Percentiles rank a stretch among this genome's conserved stretches.
Evolutionary conservation across 2,888 invertebrate species (phyloP).

Genomic region (Parnassius orleans): DNA sequence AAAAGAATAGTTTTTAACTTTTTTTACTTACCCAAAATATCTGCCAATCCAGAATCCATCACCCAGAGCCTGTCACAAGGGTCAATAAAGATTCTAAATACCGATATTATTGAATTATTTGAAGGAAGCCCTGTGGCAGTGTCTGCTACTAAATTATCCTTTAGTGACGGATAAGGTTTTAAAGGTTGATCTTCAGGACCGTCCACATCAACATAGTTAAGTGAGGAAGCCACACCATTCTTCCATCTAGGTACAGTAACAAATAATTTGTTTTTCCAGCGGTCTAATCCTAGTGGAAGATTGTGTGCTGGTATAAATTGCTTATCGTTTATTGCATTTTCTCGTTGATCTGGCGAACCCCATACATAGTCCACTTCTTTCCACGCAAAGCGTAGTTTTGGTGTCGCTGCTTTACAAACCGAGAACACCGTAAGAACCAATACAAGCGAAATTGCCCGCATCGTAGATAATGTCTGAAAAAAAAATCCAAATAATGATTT

Average conservation of each 20-base stretch:
- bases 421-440: slow-evolving; percentile 51
- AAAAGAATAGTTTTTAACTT: no score
- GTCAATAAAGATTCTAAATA: slow-evolving; percentile 87
- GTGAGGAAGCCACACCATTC: slow-evolving; percentile 85
- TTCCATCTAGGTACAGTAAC: slow-evolving; percentile 87
- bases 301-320: slow-evolving; percentile 84
- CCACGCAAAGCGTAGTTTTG: slow-evolving; percentile 85
- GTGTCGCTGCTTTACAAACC: slow-evolving; percentile 65
- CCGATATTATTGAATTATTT: slow-evolving; percentile 85
- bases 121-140: slow-evolving; percentile 67
- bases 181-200: slow-evolving; percentile 85
- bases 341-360: slow-evolving; percentile 81
- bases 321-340: slow-evolving; percentile 81
- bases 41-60: slow-evolving; percentile 88
- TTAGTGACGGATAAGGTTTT: slow-evolving; percentile 88
- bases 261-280: slow-evolving; percentile 86
- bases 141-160: slow-evolving; percentile 87
- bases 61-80: slow-evolving; percentile 91
- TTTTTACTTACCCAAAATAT: slow-evolving; percentile 82
- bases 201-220: slow-evolving; percentile 84
- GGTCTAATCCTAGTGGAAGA: slow-evolving; percentile 85
- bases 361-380: slow-evolving; percentile 85
- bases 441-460: slow-evolving; percentile 47
- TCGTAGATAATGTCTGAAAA: slow-evolving; percentile 23
- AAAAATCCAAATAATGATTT: no score